Percentiles rank a stretch among this genome's conserved stretches.
Conservation (phyloP, 1,140 invertebrate genomes). For the Coenobita brevimanus region DNA sequence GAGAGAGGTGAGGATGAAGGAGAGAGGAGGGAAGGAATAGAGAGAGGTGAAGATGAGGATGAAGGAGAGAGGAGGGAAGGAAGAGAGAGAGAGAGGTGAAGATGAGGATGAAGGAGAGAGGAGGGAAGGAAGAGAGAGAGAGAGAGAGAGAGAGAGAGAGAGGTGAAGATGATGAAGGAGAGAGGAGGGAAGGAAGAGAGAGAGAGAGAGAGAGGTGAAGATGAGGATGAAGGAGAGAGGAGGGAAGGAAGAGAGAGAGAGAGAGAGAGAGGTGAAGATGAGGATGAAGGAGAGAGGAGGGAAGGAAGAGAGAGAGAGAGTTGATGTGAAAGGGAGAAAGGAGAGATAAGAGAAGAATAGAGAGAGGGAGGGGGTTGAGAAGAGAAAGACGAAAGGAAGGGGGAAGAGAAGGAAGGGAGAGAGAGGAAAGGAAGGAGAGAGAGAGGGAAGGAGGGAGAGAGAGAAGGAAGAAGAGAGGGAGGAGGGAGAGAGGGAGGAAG, state of each 20-base stretch:
- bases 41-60: no score
- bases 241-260: neutral
- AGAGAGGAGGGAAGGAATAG: no score
- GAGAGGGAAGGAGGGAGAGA: neutral
- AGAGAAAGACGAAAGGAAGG: neutral
- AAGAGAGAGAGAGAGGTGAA: no score
- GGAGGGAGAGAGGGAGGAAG: neutral
- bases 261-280: neutral
- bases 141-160: conserved; percentile 17
- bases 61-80: no score
- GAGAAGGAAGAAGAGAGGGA: neutral
- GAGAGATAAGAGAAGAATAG: neutral
- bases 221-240: neutral
- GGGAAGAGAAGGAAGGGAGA: neutral
- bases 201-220: neutral
- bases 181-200: neutral
- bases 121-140: neutral
- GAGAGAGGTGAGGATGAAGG: no score
- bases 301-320: neutral
- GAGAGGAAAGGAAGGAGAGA: neutral
- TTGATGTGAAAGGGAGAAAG: neutral
- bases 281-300: neutral
- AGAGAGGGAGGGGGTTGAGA: neutral
- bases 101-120: no score
- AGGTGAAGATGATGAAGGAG: neutral